Conservation (phyloP, 2,113 vertebrate species). For the Megalops atlanticus region DNA sequence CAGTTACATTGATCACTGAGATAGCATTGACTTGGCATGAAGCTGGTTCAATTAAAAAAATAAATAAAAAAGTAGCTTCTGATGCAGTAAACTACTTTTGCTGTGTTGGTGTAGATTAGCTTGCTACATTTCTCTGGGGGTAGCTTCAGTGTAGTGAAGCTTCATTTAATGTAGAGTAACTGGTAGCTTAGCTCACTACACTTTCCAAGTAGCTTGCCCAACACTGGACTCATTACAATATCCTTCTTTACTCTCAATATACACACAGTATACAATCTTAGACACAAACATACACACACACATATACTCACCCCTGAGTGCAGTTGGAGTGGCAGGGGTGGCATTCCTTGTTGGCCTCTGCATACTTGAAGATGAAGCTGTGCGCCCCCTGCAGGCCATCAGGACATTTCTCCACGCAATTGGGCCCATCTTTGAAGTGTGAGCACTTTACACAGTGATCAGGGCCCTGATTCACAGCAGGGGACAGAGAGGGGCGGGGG, state of each 20-base stretch:
- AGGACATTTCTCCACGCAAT: conserved; percentile 95
- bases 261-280: neutral
- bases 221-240: too few species aligned
- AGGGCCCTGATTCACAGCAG: conserved; percentile 75
- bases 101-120: too few species aligned
- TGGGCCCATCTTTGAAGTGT: conserved; percentile 96
- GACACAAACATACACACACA: conserved; percentile 1
- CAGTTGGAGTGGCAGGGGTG: conserved; percentile 94
- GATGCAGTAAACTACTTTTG: too few species aligned
- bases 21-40: too few species aligned
- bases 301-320: conserved; percentile 79
- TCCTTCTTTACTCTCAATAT: neutral
- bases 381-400: conserved; percentile 90
- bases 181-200: too few species aligned
- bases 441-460: conserved; percentile 92
- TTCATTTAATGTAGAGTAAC: too few species aligned
- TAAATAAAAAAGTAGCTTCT: too few species aligned
- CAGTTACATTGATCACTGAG: too few species aligned
- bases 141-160: too few species aligned
- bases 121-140: too few species aligned
- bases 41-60: too few species aligned
- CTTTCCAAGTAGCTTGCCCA: too few species aligned
- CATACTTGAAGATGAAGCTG: conserved; percentile 97
- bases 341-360: conserved; percentile 91
- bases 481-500: neutral